Conservation (phyloP, 2,888 invertebrate genomes). For the Brenthis hecate region DNA sequence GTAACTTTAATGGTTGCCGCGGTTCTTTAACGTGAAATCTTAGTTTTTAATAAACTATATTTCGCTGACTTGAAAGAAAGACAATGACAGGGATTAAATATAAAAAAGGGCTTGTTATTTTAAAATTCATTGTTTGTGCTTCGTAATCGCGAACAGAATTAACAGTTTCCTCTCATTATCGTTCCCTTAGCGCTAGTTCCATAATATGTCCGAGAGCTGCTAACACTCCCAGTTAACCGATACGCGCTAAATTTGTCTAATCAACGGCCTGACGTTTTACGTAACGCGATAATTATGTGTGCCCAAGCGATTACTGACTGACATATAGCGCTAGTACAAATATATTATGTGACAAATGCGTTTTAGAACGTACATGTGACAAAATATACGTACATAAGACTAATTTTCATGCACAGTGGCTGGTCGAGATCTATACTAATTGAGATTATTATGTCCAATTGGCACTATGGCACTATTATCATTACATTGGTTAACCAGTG, state of each 20-base stretch:
- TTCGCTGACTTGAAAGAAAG: background rate
- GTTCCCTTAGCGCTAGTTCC: slow-evolving; percentile 33
- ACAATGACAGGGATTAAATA: background rate
- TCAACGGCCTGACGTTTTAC: slow-evolving; percentile 52
- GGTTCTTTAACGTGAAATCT: slow-evolving; percentile 63
- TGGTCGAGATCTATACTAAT: background rate
- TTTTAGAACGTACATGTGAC: slow-evolving; percentile 18
- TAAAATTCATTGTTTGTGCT: slow-evolving; percentile 19
- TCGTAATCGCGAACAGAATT: slow-evolving; percentile 12
- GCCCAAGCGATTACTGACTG: slow-evolving; percentile 40
- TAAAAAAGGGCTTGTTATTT: slow-evolving; percentile 15
- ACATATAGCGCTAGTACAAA: slow-evolving; percentile 29
- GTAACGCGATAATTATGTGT: slow-evolving; percentile 48
- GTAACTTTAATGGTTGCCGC: slow-evolving; percentile 71
- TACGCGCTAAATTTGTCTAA: slow-evolving; percentile 58
- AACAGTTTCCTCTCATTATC: slow-evolving; percentile 36
- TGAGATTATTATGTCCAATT: background rate
- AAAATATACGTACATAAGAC: slow-evolving; percentile 17
- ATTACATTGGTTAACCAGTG: too few species aligned
- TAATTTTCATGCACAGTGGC: slow-evolving; percentile 10
- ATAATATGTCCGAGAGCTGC: slow-evolving; percentile 47
- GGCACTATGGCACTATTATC: too few species aligned
- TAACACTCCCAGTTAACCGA: slow-evolving; percentile 52
- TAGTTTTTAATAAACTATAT: slow-evolving; percentile 61
- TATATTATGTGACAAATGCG: slow-evolving; percentile 30